Conservation (phyloP, 1,140 invertebrate species). For the Coptotermes formosanus region DNA sequence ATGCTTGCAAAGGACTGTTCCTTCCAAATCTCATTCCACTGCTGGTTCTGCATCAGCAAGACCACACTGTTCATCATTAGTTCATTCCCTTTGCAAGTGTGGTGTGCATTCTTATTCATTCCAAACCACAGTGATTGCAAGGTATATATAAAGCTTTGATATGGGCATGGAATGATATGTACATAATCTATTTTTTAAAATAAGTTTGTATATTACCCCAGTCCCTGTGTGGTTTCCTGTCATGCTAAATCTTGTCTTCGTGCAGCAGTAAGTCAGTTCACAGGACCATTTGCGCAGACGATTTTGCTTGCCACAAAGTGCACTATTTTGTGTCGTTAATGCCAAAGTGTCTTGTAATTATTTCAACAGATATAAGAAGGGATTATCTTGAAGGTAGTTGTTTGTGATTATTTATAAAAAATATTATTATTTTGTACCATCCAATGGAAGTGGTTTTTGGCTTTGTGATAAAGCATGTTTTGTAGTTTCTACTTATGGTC, state of each 20-base stretch:
- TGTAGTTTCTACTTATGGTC: not conserved
- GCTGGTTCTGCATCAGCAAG: too few relatives aligned
- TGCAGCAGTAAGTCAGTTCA: too few relatives aligned
- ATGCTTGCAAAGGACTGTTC: constrained; percentile 17
- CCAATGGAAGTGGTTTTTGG: not conserved
- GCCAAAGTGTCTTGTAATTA: constrained; percentile 15
- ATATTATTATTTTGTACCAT: not conserved
- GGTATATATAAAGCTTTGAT: constrained; percentile 25
- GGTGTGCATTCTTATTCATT: constrained; percentile 17
- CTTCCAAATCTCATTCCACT: too few relatives aligned
- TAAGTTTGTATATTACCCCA: not conserved
- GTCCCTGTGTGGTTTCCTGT: too few relatives aligned
- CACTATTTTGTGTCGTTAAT: not conserved
- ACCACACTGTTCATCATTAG: too few relatives aligned
- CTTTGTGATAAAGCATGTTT: not conserved
- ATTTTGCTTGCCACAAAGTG: not conserved
- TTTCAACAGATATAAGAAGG: not conserved
- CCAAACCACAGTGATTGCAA: constrained; percentile 29
- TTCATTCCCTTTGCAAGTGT: not conserved
- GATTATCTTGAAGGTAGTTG: not conserved
- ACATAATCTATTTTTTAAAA: constrained; percentile 28
- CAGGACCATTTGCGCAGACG: too few relatives aligned
- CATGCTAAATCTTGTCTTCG: too few relatives aligned
- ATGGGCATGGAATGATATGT: constrained; percentile 25
- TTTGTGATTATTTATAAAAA: not conserved